A percentile compares a stretch with the other conserved stretches of the same genome.
These are phyloP conservation scores for Darevskia mixta DNA, from an alignment of 2,797 vertebrate genomes.

Conservation along the genomic window DNA sequence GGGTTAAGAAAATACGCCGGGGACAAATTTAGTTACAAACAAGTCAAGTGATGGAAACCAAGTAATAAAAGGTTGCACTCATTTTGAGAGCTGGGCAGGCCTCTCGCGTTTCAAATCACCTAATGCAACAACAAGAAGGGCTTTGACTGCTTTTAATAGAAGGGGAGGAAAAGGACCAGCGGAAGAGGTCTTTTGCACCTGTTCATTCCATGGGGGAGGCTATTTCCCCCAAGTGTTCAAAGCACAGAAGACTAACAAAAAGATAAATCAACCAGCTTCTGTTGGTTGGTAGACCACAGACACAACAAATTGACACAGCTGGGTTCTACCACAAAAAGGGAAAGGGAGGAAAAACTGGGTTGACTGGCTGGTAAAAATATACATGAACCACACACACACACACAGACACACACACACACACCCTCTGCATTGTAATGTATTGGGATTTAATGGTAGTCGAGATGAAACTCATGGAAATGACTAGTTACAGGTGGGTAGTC, in stretches of 20 bases:
- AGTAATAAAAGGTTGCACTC: conserved; percentile 18
- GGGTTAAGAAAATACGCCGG: conserved; percentile 7
- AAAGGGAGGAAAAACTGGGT: conserved; percentile 7
- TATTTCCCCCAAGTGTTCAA: neutral
- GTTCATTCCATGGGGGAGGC: neutral
- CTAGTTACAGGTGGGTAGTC: no score
- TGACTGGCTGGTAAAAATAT: conserved; percentile 41
- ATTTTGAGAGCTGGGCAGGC: neutral
- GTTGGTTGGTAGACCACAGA: conserved; percentile 18
- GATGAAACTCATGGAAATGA: neutral
- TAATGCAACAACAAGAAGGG: neutral
- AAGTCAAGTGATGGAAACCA: neutral
- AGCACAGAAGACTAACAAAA: conserved; percentile 30
- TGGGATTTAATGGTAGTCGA: no score
- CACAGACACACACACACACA: conserved; percentile 9
- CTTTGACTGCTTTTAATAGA: conserved; percentile 19
- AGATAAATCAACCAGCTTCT: conserved; percentile 35
- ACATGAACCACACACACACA: conserved; percentile 44
- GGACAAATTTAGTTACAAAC: conserved; percentile 18
- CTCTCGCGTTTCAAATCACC: neutral
- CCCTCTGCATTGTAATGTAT: neutral
- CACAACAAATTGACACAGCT: conserved; percentile 57
- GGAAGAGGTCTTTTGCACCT: neutral
- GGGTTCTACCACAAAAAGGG: conserved; percentile 25
- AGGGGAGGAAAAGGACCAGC: neutral